Percentiles rank a stretch among this genome's conserved stretches.
These are phyloP conservation scores for Camelus bactrianus DNA, from an alignment of 2,113 vertebrate species.

Conservation along the genomic window DNA sequence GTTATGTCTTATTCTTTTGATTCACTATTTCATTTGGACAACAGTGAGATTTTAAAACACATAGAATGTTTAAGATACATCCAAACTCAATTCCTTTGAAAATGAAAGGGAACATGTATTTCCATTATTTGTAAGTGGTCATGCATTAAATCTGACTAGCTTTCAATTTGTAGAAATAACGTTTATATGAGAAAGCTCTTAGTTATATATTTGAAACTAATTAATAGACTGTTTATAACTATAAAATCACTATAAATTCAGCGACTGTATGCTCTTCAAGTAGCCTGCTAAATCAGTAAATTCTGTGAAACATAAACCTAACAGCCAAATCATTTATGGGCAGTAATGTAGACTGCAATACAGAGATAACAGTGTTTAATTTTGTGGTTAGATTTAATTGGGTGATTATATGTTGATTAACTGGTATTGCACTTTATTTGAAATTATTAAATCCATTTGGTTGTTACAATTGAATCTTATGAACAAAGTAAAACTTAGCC, in stretches of 20 bases:
- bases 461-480: conserved; percentile 41
- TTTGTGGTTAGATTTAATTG: conserved; percentile 45
- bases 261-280: conserved; percentile 20
- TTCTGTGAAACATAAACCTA: conserved; percentile 66
- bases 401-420: conserved; percentile 46
- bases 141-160: neutral
- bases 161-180: conserved; percentile 23
- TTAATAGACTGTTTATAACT: conserved; percentile 45
- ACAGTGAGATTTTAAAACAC: conserved; percentile 40
- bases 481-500: conserved; percentile 9
- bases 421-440: conserved; percentile 43
- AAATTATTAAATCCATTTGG: conserved; percentile 41
- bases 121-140: conserved; percentile 2
- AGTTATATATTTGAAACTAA: conserved; percentile 46
- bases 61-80: conserved; percentile 25
- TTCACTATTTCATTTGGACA: conserved; percentile 23
- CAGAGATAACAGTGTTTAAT: conserved; percentile 48
- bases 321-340: conserved; percentile 13
- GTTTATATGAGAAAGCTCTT: conserved; percentile 30
- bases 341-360: neutral
- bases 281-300: conserved; percentile 12
- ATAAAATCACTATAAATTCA: conserved; percentile 21
- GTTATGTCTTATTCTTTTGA: conserved; percentile 30
- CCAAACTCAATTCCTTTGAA: conserved; percentile 7
- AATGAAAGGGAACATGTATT: conserved; percentile 37